phyloP scores from a whole-genome alignment of 2,113 vertebrate species.

The Pluvialis apricaria region DNA sequence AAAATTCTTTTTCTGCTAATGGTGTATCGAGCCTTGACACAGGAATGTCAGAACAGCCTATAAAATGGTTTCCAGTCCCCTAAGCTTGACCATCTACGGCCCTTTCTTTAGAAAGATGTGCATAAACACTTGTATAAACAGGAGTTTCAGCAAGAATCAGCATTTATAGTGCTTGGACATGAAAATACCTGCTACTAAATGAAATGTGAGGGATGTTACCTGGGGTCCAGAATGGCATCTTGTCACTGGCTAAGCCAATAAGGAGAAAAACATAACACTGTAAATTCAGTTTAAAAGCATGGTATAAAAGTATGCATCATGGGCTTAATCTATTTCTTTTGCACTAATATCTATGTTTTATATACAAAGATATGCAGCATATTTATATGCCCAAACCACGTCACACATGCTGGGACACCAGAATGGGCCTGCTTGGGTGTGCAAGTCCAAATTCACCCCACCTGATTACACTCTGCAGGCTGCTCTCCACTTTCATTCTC shows the following conservation, averaged over 20 bases:
- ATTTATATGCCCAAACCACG: background rate
- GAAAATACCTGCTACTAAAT: background rate
- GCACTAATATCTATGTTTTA: background rate
- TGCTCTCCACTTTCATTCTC: background rate
- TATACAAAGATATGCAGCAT: background rate
- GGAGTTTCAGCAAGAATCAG: background rate
- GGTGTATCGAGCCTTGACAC: background rate
- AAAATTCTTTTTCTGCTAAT: background rate
- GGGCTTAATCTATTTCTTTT: background rate
- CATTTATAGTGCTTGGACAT: background rate
- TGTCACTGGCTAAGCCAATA: background rate
- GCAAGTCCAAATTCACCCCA: background rate
- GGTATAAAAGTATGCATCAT: background rate
- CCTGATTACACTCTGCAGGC: fast-evolving
- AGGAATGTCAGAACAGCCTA: background rate
- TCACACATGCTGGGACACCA: background rate
- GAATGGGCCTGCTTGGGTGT: background rate
- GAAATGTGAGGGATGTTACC: background rate
- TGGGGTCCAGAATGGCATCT: background rate
- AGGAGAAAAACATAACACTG: background rate
- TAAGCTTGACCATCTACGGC: background rate
- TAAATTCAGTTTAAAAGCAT: background rate
- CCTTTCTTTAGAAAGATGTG: background rate
- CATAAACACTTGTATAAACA: background rate
- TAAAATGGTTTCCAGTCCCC: background rate